Conservation (phyloP, 2,797 vertebrate genomes). For the Gallinago solitaria region DNA sequence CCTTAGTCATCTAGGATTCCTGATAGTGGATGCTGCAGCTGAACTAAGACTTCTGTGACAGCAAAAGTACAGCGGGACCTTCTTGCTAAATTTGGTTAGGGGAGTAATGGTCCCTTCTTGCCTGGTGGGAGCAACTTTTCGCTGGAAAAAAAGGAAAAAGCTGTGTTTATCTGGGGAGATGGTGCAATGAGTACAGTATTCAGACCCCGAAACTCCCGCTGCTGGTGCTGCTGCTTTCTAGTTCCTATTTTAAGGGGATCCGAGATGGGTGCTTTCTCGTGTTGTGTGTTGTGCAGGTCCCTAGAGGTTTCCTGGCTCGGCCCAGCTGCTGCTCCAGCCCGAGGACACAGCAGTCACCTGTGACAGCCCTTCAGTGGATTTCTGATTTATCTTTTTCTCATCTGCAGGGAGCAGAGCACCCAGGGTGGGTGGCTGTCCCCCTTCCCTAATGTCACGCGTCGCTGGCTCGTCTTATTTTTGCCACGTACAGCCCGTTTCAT, state of each 20-base stretch:
- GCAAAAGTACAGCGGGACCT: background rate
- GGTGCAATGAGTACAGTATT: background rate
- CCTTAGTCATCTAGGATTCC: background rate
- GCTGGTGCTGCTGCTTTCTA: background rate
- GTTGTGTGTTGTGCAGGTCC: background rate
- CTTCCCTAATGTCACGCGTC: rapidly evolving
- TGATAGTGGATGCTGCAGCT: background rate
- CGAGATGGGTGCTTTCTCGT: background rate
- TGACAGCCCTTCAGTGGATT: background rate
- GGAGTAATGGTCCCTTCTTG: background rate
- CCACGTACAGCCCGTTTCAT: background rate
- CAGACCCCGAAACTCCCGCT: rapidly evolving
- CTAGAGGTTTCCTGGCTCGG: background rate
- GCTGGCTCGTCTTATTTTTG: rapidly evolving
- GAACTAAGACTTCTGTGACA: background rate
- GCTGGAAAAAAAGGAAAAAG: background rate
- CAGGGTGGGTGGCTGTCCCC: background rate
- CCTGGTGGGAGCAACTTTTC: background rate
- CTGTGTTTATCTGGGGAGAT: background rate
- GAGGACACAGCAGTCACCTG: background rate
- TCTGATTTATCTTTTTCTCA: background rate
- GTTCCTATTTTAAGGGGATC: background rate
- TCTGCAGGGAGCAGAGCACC: background rate
- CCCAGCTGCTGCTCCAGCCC: background rate
- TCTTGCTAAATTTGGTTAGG: background rate